These are phyloP conservation scores for Pelodiscus sinensis DNA, from an alignment of 2,113 vertebrate genomes.

Conservation along the genomic window DNA sequence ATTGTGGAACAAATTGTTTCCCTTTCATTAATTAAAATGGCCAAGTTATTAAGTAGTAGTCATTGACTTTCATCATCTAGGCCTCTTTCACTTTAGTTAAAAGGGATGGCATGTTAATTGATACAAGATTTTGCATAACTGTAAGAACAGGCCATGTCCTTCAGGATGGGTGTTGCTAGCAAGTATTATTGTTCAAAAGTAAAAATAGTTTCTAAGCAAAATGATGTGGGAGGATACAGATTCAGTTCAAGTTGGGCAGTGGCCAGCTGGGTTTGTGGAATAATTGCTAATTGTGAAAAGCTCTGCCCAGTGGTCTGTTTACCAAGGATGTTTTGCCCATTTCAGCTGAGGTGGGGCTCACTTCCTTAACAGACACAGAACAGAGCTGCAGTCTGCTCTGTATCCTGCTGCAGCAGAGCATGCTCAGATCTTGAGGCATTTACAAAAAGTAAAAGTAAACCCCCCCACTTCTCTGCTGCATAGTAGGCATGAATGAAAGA, in stretches of 20 bases:
- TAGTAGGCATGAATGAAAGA: conserved; percentile 22
- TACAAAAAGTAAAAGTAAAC: conserved; percentile 55
- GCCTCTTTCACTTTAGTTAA: neutral
- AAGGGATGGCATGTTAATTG: conserved; percentile 22
- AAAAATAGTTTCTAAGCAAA: conserved; percentile 70
- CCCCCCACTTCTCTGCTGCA: neutral
- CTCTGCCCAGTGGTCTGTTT: conserved; percentile 72
- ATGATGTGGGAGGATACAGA: conserved; percentile 59
- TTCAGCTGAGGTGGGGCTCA: conserved; percentile 77
- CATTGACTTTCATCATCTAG: neutral
- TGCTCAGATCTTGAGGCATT: conserved; percentile 64
- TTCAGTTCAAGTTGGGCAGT: conserved; percentile 49
- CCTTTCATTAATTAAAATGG: conserved; percentile 59
- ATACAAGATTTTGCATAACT: neutral
- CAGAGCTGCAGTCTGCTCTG: conserved; percentile 71
- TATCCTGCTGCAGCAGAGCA: conserved; percentile 76
- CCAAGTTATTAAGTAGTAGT: conserved; percentile 37
- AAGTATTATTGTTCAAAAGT: conserved; percentile 52
- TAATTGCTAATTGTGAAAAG: conserved; percentile 71
- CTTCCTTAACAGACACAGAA: conserved; percentile 76
- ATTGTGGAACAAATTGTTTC: conserved; percentile 43
- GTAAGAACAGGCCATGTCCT: conserved; percentile 31
- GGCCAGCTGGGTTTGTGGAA: conserved; percentile 35
- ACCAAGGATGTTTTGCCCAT: conserved; percentile 75
- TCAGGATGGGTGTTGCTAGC: conserved; percentile 62